These are phyloP conservation scores for Drosophila paranaensis DNA, from an alignment of 2,888 invertebrate species.

Conservation along the genomic window DNA sequence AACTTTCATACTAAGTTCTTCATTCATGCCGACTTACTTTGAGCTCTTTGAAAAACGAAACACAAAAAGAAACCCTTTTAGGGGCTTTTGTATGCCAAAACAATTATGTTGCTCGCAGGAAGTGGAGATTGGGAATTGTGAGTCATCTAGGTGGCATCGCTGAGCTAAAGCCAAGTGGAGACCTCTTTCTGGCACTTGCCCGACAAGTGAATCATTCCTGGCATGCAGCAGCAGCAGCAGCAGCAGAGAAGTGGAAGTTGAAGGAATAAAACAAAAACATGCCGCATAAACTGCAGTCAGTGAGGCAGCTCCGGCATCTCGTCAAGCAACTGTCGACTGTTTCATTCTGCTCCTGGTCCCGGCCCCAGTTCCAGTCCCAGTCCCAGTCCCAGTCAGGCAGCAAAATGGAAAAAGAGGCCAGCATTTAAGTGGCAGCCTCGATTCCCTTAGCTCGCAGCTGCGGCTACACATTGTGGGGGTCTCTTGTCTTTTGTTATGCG, in stretches of 20 bases:
- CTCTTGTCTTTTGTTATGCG: slow-evolving; percentile 76
- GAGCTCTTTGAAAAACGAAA: slow-evolving; percentile 8
- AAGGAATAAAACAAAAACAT: slow-evolving; percentile 22
- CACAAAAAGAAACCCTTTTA: not conserved
- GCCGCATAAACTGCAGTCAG: slow-evolving; percentile 66
- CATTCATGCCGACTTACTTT: slow-evolving; percentile 21
- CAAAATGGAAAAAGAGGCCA: slow-evolving; percentile 63
- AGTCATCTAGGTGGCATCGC: slow-evolving; percentile 49
- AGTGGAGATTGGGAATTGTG: slow-evolving; percentile 29
- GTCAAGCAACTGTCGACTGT: slow-evolving; percentile 79
- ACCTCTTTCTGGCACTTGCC: slow-evolving; percentile 73
- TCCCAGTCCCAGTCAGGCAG: slow-evolving; percentile 55
- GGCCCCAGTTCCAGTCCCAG: not conserved
- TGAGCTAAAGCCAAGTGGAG: slow-evolving; percentile 62
- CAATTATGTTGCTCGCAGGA: slow-evolving; percentile 46
- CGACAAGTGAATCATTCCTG: slow-evolving; percentile 74
- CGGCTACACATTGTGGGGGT: slow-evolving; percentile 47
- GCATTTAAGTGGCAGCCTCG: slow-evolving; percentile 64
- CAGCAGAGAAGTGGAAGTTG: not conserved
- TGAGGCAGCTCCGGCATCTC: slow-evolving; percentile 70
- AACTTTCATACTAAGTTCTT: not conserved
- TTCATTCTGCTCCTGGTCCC: slow-evolving; percentile 39
- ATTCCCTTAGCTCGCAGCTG: slow-evolving; percentile 44
- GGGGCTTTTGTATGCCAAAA: slow-evolving; percentile 53
- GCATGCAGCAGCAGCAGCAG: slow-evolving; percentile 51